These are phyloP conservation scores for Hydrotaea cyrtoneurina DNA, from an alignment of 2,888 invertebrate species.

Conservation along the genomic window DNA sequence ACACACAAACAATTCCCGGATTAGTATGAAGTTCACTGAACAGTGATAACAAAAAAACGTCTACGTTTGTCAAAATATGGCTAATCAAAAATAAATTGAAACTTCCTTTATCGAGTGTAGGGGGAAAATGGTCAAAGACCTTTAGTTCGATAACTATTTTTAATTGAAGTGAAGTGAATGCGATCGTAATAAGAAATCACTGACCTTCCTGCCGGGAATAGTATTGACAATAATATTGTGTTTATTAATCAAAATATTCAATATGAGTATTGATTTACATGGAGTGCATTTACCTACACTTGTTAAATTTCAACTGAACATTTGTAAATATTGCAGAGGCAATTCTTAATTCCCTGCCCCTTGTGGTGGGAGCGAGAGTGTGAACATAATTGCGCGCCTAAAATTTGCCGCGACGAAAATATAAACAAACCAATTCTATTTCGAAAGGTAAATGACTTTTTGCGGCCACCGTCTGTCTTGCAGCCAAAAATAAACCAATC, in stretches of 20 bases:
- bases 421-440: slow-evolving; percentile 13
- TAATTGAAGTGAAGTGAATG: neutral
- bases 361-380: slow-evolving; percentile 23
- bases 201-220: slow-evolving; percentile 49
- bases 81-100: neutral
- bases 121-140: slow-evolving; percentile 31
- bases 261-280: slow-evolving; percentile 4
- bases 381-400: slow-evolving; percentile 29
- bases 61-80: neutral
- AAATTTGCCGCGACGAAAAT: neutral
- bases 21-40: slow-evolving; percentile 14
- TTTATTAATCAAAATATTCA: neutral
- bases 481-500: neutral
- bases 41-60: slow-evolving; percentile 9
- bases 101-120: neutral
- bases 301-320: slow-evolving; percentile 11
- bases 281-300: slow-evolving; percentile 43
- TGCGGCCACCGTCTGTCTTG: neutral
- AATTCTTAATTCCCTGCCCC: slow-evolving; percentile 1
- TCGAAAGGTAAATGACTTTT: neutral
- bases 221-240: neutral
- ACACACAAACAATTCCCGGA: neutral
- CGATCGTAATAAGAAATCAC: slow-evolving; percentile 33
- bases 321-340: slow-evolving; percentile 3
- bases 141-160: slow-evolving; percentile 16